These are phyloP conservation scores for Speoplatyrhinus poulsoni DNA, from an alignment of 2,113 vertebrate genomes.

Conservation along the genomic window DNA sequence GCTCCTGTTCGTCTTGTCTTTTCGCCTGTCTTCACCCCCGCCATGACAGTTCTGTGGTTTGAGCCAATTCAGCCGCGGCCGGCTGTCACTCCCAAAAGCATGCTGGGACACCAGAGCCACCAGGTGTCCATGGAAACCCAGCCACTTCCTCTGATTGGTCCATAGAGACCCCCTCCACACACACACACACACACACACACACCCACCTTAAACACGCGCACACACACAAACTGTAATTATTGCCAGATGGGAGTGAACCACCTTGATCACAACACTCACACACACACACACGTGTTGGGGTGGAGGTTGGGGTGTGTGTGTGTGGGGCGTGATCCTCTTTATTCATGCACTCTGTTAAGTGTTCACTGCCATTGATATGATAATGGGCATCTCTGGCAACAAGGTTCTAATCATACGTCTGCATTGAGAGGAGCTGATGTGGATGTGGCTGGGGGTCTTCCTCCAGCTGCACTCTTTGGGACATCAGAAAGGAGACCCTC, in stretches of 20 bases:
- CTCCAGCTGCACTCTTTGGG: slow-evolving; percentile 46
- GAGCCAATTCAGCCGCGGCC: slow-evolving; percentile 39
- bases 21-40: not conserved
- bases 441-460: slow-evolving; percentile 17
- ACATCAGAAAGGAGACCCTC: slow-evolving; percentile 26
- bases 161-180: slow-evolving; percentile 49
- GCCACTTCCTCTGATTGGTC: slow-evolving; percentile 62
- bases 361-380: slow-evolving; percentile 53
- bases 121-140: slow-evolving; percentile 70
- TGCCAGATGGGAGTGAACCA: slow-evolving; percentile 36
- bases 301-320: not conserved
- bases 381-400: slow-evolving; percentile 50
- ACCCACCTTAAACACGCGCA: slow-evolving; percentile 8
- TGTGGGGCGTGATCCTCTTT: slow-evolving; percentile 30
- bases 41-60: slow-evolving; percentile 21
- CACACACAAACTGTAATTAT: slow-evolving; percentile 61
- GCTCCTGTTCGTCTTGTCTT: not conserved
- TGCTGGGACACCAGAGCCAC: slow-evolving; percentile 52
- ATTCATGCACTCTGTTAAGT: slow-evolving; percentile 43
- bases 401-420: slow-evolving; percentile 43
- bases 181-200: slow-evolving; percentile 24
- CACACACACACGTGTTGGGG: not conserved
- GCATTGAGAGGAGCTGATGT: slow-evolving; percentile 25
- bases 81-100: slow-evolving; percentile 59
- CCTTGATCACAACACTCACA: slow-evolving; percentile 9